These are phyloP conservation scores for Microcebus griseorufus DNA, from an alignment of 2,113 vertebrate genomes.

Conservation along the genomic window DNA sequence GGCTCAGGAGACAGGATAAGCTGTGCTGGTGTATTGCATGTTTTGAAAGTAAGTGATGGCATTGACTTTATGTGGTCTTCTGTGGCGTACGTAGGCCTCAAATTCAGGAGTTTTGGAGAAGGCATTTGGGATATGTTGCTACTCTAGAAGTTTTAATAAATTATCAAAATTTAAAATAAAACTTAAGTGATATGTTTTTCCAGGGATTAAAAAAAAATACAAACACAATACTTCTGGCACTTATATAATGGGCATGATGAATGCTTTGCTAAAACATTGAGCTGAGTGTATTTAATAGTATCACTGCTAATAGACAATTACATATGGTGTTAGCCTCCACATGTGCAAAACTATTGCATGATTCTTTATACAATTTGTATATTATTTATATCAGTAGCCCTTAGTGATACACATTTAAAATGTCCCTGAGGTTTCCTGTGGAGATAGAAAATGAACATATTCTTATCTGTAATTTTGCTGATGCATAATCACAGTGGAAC, in stretches of 20 bases:
- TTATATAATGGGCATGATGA: conserved; percentile 9
- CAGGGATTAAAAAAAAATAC: neutral
- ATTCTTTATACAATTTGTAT: neutral
- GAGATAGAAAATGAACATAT: neutral
- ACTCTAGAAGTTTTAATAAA: conserved; percentile 55
- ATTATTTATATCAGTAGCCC: neutral
- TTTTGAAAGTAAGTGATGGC: conserved; percentile 31
- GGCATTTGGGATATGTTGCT: conserved; percentile 24
- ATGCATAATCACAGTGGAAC: neutral
- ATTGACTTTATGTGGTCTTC: conserved; percentile 40
- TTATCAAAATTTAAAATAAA: conserved; percentile 51
- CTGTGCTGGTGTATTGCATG: conserved; percentile 38
- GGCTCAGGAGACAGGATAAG: conserved; percentile 20
- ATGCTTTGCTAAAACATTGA: neutral
- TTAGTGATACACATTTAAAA: neutral
- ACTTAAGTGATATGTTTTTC: neutral
- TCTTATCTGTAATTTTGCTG: neutral
- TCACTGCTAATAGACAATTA: neutral
- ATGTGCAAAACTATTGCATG: neutral
- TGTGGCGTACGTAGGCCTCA: neutral
- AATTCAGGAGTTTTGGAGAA: conserved; percentile 37
- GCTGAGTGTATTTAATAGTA: neutral
- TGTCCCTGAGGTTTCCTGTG: neutral
- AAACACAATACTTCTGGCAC: neutral
- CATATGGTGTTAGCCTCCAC: neutral